Evolutionary conservation across 2,888 invertebrate species (phyloP).

Genomic region (Phaedon cochleariae): DNA sequence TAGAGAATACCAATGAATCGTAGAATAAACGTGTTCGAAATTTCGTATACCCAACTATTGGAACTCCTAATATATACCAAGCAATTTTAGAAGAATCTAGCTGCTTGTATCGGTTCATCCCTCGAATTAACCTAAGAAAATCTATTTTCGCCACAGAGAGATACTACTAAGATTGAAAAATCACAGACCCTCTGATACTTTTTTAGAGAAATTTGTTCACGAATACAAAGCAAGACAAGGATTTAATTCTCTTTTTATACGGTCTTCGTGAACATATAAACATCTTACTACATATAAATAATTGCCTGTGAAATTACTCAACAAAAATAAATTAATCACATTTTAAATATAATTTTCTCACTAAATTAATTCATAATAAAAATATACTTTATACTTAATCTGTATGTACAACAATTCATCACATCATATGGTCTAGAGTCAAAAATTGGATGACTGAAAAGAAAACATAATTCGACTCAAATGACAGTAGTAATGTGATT

Average conservation of each 20-base stretch:
- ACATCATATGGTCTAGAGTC: conserved; percentile 30
- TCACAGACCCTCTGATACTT: conserved; percentile 35
- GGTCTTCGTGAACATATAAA: conserved; percentile 5
- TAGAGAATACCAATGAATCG: too few species aligned
- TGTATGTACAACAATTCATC: conserved; percentile 45
- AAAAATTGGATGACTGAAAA: not conserved
- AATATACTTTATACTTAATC: conserved; percentile 42
- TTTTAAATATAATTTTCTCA: conserved; percentile 39
- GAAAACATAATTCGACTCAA: not conserved
- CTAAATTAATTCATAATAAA: conserved; percentile 48
- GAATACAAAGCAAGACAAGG: conserved; percentile 5
- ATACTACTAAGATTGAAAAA: conserved; percentile 25
- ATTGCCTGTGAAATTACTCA: conserved; percentile 40
- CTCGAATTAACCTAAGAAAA: conserved; percentile 2
- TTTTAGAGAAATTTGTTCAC: not conserved
- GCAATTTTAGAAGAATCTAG: not conserved
- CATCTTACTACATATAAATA: conserved; percentile 20
- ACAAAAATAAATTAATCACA: conserved; percentile 46
- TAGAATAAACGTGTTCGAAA: too few species aligned
- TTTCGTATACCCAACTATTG: too few species aligned
- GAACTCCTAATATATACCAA: not conserved
- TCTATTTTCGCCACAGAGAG: conserved; percentile 30
- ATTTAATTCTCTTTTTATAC: not conserved
- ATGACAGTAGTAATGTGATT: conserved; percentile 28
- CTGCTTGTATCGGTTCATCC: not conserved